These are phyloP conservation scores for Eulemur mongoz DNA, from an alignment of 2,797 vertebrate species.

Conservation along the genomic window DNA sequence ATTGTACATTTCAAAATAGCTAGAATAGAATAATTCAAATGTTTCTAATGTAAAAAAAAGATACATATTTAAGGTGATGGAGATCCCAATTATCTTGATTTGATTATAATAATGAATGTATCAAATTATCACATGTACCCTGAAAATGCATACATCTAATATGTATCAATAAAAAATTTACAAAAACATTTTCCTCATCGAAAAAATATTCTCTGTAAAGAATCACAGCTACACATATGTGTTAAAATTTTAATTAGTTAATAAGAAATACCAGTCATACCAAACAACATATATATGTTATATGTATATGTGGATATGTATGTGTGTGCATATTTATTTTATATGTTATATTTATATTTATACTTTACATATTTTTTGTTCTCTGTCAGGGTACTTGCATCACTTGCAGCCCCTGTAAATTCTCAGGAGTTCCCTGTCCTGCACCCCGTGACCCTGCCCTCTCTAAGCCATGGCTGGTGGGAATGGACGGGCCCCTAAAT, in stretches of 20 bases:
- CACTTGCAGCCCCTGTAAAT: background rate
- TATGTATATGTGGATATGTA: background rate
- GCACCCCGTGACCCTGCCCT: accelerated
- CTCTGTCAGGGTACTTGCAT: background rate
- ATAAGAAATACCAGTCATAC: background rate
- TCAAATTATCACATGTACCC: background rate
- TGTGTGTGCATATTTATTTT: no score
- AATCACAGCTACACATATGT: background rate
- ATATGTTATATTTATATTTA: no score
- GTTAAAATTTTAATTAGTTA: background rate
- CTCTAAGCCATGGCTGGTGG: background rate
- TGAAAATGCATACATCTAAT: background rate
- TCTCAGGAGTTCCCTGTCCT: background rate
- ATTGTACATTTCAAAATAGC: background rate
- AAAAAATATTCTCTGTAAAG: background rate
- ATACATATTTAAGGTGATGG: background rate
- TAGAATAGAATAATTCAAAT: background rate
- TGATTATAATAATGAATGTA: background rate
- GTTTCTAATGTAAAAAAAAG: background rate
- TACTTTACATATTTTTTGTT: background rate
- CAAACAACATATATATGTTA: background rate
- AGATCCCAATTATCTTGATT: background rate
- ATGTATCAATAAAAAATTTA: background rate
- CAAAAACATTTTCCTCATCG: background rate
- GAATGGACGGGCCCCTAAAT: background rate